Evolutionary conservation across 2,888 invertebrate genomes (phyloP).

Genomic region (Hydrotaea diabolus): DNA sequence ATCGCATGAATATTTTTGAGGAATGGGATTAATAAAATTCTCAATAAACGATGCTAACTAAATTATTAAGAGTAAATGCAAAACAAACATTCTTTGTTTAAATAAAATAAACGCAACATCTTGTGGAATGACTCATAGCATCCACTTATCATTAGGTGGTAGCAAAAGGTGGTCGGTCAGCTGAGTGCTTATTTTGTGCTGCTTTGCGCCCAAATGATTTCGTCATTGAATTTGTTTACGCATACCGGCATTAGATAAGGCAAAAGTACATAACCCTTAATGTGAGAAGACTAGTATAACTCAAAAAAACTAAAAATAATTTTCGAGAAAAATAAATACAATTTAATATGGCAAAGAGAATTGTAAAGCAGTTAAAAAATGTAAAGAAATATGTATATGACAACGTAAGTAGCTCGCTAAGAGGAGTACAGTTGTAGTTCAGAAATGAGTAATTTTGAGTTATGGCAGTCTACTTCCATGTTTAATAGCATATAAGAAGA

Average conservation of each 20-base stretch:
- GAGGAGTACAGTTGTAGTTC: too few relatives aligned
- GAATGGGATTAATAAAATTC: background rate
- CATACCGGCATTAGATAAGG: slow-evolving; percentile 29
- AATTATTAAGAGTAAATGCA: background rate
- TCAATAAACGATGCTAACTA: background rate
- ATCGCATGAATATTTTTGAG: background rate
- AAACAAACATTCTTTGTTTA: slow-evolving; percentile 2
- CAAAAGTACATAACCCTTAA: background rate
- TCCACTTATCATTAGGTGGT: background rate
- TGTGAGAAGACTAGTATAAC: too few relatives aligned
- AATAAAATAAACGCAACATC: too few relatives aligned
- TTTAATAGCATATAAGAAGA: too few relatives aligned
- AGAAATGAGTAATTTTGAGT: too few relatives aligned
- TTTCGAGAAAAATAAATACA: too few relatives aligned
- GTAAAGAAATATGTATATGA: too few relatives aligned
- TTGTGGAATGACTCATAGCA: slow-evolving; percentile 2
- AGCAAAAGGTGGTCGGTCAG: background rate
- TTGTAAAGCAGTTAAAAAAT: too few relatives aligned
- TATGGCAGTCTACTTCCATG: too few relatives aligned
- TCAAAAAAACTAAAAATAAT: too few relatives aligned
- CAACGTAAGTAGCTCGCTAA: too few relatives aligned
- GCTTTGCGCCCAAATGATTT: slow-evolving; percentile 23
- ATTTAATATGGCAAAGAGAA: too few relatives aligned
- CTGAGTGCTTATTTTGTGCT: slow-evolving; percentile 14
- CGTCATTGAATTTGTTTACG: slow-evolving; percentile 53